phyloP scores from a whole-genome alignment of 2,888 invertebrate genomes.

The Scotopteryx bipunctaria region DNA sequence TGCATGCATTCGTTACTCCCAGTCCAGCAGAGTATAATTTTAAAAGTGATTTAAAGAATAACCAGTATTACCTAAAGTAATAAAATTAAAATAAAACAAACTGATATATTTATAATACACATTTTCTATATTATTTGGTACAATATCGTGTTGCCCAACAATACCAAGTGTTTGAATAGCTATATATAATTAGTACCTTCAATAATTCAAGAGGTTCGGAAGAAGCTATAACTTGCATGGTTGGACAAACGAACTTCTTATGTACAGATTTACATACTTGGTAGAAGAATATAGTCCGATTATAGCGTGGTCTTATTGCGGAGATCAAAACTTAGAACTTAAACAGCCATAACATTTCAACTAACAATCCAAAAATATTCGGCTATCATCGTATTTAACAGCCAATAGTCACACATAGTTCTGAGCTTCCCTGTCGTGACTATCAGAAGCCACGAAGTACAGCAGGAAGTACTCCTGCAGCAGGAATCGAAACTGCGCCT shows the following conservation, averaged over 20 bases:
- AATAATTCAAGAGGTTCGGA: background rate
- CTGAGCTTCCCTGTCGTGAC: too few species aligned
- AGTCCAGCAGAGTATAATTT: too few species aligned
- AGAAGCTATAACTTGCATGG: slow-evolving; percentile 47
- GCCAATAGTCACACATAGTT: too few species aligned
- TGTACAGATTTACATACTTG: slow-evolving; percentile 41
- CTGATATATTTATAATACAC: slow-evolving; percentile 51
- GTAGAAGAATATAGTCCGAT: slow-evolving; percentile 28
- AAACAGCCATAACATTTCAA: slow-evolving; percentile 32
- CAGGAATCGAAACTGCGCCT: too few species aligned
- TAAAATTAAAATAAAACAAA: slow-evolving; percentile 41
- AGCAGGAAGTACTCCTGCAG: too few species aligned
- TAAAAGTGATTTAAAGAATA: background rate
- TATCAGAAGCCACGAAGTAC: too few species aligned
- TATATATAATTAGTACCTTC: slow-evolving; percentile 22
- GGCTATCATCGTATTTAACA: background rate
- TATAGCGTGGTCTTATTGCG: slow-evolving; percentile 13
- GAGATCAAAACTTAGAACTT: slow-evolving; percentile 27
- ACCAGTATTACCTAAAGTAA: background rate
- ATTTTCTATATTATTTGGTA: slow-evolving; percentile 78
- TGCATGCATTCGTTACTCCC: too few species aligned
- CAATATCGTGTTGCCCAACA: slow-evolving; percentile 68
- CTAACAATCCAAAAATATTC: slow-evolving; percentile 29
- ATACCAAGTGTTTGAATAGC: slow-evolving; percentile 47
- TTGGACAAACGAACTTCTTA: slow-evolving; percentile 60